Base-by-base conservation (phyloP, 2,888 invertebrate species). In the Pelosia muscerda region DNA sequence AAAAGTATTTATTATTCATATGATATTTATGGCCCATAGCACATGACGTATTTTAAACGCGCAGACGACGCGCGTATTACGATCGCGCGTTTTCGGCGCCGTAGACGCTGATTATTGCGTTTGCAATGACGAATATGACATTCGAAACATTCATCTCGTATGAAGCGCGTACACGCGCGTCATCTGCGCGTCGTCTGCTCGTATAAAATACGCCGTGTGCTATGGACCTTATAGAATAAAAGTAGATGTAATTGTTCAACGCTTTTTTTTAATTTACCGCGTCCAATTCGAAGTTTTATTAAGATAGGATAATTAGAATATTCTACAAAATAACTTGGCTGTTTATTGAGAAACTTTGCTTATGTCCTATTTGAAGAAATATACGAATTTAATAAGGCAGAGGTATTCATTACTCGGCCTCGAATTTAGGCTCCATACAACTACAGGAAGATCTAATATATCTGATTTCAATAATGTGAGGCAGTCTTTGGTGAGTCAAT, bases 401-500 rank as follows among this genome's bases (percentile, higher is more conserved):
- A 68, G 62, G 58, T 55, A 25, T 71, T 70, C 23, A 66, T 28
- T 59, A 67, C 70, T 64, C 70, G 69, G 60, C 58, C 54, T 70
- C 31, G 63, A 57, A 57, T 57, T 57, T 66, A 68, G 69, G 69
- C 75, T 71, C 71, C 80, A 84, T 81, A 83, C 64, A 56, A 65
- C 71, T 74, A 77, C 69, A 38, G 69, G 66, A 79, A 80, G 85
- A 86, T 86, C 80, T 86, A 79, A 73, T 72, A 79, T 74, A 76
- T 71, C 71, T 76, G 74, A 81, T 77, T 71, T 65, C 72, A 74
- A 65, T 72, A 72, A 68, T 69, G 71, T 76, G 81, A 79, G 81
- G 81, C 88, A 87, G 88, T 87, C 87, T 87, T 87, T 84, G 83
- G 81, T 83, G 82, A 77, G 75, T 74, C 65, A 76, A 76, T 75